These are phyloP conservation scores for Pseudobourletiella spinata DNA, from an alignment of 1,140 invertebrate species.

Conservation along the genomic window DNA sequence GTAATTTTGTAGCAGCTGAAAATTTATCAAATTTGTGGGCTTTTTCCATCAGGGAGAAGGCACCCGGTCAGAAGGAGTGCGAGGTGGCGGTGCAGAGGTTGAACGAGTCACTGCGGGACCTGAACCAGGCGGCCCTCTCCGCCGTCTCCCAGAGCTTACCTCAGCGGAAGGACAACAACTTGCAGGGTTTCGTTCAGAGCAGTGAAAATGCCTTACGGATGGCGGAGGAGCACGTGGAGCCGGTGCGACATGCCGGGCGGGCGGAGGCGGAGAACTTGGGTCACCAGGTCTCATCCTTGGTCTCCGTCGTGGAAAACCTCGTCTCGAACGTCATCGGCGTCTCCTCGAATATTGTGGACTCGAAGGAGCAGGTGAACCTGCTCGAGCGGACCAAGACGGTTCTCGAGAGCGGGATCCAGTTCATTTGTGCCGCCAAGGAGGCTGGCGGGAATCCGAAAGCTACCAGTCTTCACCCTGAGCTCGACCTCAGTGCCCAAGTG, in stretches of 20 bases:
- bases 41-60: conserved; percentile 62
- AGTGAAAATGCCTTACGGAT: conserved; percentile 26
- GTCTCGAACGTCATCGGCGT: conserved; percentile 71
- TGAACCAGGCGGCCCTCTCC: conserved; percentile 79
- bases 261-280: conserved; percentile 88
- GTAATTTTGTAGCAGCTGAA: too few species aligned
- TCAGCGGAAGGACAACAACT: conserved; percentile 61
- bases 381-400: conserved; percentile 76
- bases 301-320: conserved; percentile 73
- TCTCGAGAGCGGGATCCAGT: conserved; percentile 46
- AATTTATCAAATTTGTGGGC: background rate
- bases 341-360: conserved; percentile 82
- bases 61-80: conserved; percentile 91
- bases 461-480: conserved; percentile 30
- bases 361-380: conserved; percentile 75
- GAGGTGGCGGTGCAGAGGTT: conserved; percentile 72
- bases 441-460: conserved; percentile 79
- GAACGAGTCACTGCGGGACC: conserved; percentile 60
- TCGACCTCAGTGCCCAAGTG: conserved; percentile 33
- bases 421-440: conserved; percentile 78
- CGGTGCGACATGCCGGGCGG: conserved; percentile 69
- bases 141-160: conserved; percentile 73
- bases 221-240: conserved; percentile 63
- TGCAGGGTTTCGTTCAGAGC: conserved; percentile 68
- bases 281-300: conserved; percentile 69